Percentiles rank a stretch among this genome's conserved stretches.
Evolutionary conservation across 2,888 invertebrate genomes (phyloP).

Genomic region (Eudemis profundana): DNA sequence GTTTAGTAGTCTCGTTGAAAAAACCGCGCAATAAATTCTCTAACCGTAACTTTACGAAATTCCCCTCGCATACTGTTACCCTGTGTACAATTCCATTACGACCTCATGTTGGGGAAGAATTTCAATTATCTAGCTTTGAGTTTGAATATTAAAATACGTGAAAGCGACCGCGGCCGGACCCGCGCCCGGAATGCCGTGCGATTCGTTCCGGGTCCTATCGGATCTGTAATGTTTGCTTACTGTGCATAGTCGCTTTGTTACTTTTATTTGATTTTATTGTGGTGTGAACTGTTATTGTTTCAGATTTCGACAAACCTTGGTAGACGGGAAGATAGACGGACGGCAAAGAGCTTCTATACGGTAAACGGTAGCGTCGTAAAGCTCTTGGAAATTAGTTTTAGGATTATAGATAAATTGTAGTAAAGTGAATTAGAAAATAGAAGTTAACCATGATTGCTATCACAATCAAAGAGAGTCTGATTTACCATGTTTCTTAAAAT

Average conservation of each 20-base stretch:
- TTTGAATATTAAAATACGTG: slow-evolving; percentile 39
- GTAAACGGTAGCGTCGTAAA: no score
- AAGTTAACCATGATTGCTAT: no score
- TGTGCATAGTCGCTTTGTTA: not conserved
- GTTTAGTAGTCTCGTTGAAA: not conserved
- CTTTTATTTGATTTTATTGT: not conserved
- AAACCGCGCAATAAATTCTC: slow-evolving; percentile 12
- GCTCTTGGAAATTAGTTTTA: no score
- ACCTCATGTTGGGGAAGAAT: slow-evolving; percentile 35
- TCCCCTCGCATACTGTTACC: slow-evolving; percentile 18
- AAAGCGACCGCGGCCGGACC: slow-evolving; percentile 33
- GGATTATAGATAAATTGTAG: no score
- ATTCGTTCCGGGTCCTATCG: not conserved
- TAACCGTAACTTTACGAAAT: slow-evolving; percentile 6
- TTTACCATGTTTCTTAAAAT: no score
- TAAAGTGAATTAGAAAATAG: no score
- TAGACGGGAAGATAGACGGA: no score
- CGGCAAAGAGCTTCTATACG: no score
- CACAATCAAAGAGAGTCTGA: no score
- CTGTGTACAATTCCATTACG: slow-evolving; percentile 37
- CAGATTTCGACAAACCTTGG: no score
- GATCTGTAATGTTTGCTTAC: slow-evolving; percentile 2
- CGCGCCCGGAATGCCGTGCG: slow-evolving; percentile 1
- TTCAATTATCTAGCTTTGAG: slow-evolving; percentile 40
- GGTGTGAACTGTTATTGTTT: no score